Evolutionary conservation across 2,113 vertebrate genomes (phyloP).

Genomic region (Synodontis membranacea): DNA sequence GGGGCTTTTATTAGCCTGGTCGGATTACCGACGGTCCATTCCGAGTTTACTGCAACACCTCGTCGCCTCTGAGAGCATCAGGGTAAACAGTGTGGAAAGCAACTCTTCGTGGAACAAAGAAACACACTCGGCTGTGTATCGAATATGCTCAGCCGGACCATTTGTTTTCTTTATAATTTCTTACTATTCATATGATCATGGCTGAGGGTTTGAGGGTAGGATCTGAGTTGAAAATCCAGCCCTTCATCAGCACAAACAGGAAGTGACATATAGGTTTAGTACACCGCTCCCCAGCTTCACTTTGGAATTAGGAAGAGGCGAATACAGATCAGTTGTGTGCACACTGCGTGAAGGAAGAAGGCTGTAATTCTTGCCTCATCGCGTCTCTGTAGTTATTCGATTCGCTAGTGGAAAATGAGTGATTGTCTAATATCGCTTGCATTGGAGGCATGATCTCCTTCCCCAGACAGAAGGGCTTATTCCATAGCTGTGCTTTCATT

Average conservation of each 20-base stretch:
- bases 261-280: not conserved
- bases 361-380: not conserved
- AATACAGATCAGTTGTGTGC: not conserved
- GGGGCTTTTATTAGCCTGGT: slow-evolving; percentile 61
- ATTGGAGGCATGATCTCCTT: not conserved
- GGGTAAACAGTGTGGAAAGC: not conserved
- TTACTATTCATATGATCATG: not conserved
- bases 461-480: not conserved
- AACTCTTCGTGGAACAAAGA: not conserved
- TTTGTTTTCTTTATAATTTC: too few relatives aligned
- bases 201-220: not conserved
- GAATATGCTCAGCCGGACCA: not conserved
- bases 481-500: not conserved
- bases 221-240: not conserved
- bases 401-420: not conserved
- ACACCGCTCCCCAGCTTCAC: not conserved
- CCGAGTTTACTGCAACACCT: slow-evolving; percentile 39
- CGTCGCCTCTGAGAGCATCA: not conserved
- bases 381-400: not conserved
- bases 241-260: not conserved
- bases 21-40: slow-evolving; percentile 52
- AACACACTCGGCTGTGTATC: not conserved
- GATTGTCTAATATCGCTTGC: not conserved
- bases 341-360: not conserved
- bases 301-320: not conserved